Evolutionary conservation across 1,140 invertebrate species (phyloP), one percentile per base, ranked within the genome.

Genomic region (Schmidtea mediterranea): DNA sequence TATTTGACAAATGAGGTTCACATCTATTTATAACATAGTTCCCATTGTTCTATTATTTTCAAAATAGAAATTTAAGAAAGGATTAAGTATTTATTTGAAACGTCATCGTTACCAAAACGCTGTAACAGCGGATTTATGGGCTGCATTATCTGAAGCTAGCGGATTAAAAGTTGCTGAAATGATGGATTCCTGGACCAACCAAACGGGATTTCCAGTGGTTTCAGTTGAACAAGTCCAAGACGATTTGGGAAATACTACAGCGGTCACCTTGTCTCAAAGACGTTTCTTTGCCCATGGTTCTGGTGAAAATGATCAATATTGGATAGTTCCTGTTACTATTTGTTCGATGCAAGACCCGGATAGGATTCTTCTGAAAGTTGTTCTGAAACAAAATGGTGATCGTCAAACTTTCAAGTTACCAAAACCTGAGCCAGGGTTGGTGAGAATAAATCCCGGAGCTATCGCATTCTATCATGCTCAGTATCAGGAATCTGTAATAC

Each of bases 111-210:
- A 86, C 59, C 72, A 69, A 32, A 90, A 97, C 61, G 84, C 89
- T 2, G 76, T 77, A 54, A 95, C 90, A 8, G 79, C 83, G 61
- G 82, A 97, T 62, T 69, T 98, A 41, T 98, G 89, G 89, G 70
- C 72, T 1, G 77, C 82, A 0, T 68, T 97, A 43, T 80, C 78
- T 57, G 76, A 82, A 76, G 32, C 3, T 19, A 19, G 15, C 18
- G 48, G 48, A 1, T 86, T 90, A 63, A 79, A 83, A n/a, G 78
- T 97, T 0, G 73, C 72, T 3, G 72, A 73, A 26, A 76, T 97
- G 0, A 97, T 98, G 90, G 78, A 78, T 1, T 80, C 78, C 12
- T 95, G 87, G 87, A 92, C 82, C 0, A 71, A 72, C 56, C 81
- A 89, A 62, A 83, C 82, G 73, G 87, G 86, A 21, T 92, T 37